Evolutionary conservation across 2,113 vertebrate species (phyloP).

Genomic region (Dicaeum eximium): DNA sequence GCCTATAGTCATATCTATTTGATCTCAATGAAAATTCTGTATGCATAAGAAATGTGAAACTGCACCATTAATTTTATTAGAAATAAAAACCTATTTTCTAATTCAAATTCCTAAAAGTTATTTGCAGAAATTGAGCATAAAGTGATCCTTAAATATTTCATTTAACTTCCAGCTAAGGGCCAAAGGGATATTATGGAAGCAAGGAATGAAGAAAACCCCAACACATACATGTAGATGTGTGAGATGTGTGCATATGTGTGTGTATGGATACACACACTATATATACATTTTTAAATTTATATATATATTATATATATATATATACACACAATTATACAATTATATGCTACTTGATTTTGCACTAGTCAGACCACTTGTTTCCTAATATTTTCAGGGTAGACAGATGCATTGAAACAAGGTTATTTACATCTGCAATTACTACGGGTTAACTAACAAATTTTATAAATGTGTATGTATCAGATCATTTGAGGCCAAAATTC

Average conservation of each 20-base stretch:
- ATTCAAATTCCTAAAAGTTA: background rate
- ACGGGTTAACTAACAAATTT: background rate
- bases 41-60: background rate
- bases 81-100: background rate
- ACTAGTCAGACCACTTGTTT: background rate
- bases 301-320: too few species aligned
- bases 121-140: background rate
- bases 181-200: background rate
- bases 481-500: background rate
- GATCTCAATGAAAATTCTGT: background rate
- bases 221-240: background rate
- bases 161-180: background rate
- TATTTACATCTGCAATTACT: background rate
- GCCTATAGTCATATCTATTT: background rate
- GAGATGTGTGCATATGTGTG: background rate
- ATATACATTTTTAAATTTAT: too few species aligned
- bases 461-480: background rate
- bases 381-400: background rate
- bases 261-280: background rate
- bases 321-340: rapidly evolving
- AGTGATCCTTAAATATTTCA: background rate
- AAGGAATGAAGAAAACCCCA: background rate
- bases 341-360: background rate
- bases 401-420: background rate
- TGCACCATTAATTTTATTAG: background rate